A percentile compares a stretch with the other conserved stretches of the same genome.
phyloP scores from a whole-genome alignment of 2,113 vertebrate species.

The Cygnus buccinator region DNA sequence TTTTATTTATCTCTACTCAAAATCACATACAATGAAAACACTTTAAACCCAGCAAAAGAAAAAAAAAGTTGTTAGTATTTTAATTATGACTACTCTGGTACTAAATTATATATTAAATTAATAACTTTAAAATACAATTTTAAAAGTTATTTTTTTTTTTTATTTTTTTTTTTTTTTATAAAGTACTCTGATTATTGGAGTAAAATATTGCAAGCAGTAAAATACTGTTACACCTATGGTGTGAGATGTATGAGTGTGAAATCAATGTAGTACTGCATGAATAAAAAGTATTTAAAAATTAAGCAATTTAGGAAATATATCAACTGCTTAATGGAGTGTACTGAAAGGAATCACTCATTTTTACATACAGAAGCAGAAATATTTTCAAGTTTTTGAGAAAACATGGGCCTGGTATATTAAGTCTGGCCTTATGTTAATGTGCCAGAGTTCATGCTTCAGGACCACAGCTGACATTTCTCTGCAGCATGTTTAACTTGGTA shows the following conservation, averaged over 20 bases:
- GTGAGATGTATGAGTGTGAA: background rate
- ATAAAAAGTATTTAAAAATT: background rate
- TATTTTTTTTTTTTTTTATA: background rate
- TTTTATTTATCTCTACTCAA: background rate
- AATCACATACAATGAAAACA: background rate
- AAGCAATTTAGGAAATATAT: background rate
- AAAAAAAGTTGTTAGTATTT: background rate
- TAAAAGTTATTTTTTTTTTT: background rate
- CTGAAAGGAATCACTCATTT: background rate
- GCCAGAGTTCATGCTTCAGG: background rate
- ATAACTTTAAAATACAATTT: background rate
- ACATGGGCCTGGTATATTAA: background rate
- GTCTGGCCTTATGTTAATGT: background rate
- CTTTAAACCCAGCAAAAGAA: rapidly evolving
- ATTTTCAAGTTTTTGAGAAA: background rate
- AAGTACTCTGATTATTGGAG: background rate
- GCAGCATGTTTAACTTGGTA: background rate
- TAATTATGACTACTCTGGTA: background rate
- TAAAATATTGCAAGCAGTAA: background rate
- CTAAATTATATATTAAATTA: background rate
- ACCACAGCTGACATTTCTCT: background rate
- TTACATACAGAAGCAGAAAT: background rate
- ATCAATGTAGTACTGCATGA: background rate
- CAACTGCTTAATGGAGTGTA: background rate
- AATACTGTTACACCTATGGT: background rate